Evolutionary conservation across 2,797 vertebrate species (phyloP), one percentile per base, ranked within the genome.

Genomic region (Phataginus tricuspis): DNA sequence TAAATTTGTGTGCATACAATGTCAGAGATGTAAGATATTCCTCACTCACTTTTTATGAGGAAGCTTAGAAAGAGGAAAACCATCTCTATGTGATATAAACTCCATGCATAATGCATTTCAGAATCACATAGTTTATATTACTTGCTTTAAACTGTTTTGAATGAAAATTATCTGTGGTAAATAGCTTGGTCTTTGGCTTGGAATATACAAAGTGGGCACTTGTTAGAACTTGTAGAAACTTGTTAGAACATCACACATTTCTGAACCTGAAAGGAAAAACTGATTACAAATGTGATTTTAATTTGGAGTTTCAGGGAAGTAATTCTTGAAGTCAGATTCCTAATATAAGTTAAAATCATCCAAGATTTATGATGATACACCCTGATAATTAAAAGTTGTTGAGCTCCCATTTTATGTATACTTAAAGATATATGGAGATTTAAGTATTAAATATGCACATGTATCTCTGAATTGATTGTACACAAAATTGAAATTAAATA

Each of bases 211-310:
- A 78, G 4, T 5, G 16, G 18, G 5, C 37, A 49, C 7, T 71
- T n/a, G n/a, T n/a, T n/a, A n/a, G n/a, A n/a, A n/a, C n/a, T n/a
- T n/a, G n/a, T n/a, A n/a, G 51, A 66, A 90, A 53, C 16, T 51
- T 94, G 4, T 87, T 86, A 64, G 2, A 92, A 34, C 88, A 14
- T 90, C 57, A 34, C 25, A 92, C 7, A 92, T 82, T 88, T 91
- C 82, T 64, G 2, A 89, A 87, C 6, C 21, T 75, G 61, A 85
- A 94, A 79, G 21, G 31, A 19, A 92, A 92, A 88, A 75, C 39
- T 92, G 84, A 90, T 96, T 82, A 57, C 42, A 97, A 95, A 74
- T 88, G 13, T 82, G 78, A 94, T 53, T 94, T 92, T 31, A 90
- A 45, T 68, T 80, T 82, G 69, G 63, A 9, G 51, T 45, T 68